Evolutionary conservation across 2,797 vertebrate genomes (phyloP), one percentile per base, ranked within the genome.

Genomic region (Intellagama lesueurii): DNA sequence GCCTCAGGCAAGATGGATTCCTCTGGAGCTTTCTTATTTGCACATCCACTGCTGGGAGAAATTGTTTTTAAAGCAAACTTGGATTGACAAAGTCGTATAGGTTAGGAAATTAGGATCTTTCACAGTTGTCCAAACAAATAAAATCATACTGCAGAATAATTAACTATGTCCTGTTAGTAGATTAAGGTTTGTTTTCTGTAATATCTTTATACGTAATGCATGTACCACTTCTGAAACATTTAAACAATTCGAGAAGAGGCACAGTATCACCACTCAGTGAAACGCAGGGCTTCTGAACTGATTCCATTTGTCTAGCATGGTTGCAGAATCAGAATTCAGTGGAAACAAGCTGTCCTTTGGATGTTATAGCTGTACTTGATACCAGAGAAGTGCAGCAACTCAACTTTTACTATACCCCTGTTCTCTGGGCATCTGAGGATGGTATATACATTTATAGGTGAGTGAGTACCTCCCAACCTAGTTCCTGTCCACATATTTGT

Each of bases 21-120:
- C 77, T 35, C 14, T 70, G 66, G 77, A 52, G 14, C n/a, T 80
- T 80, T 56, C 47, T 79, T 80, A 80, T 80, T 80, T 87, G 76
- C 64, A 80, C 86, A 86, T 86, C n/a, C 66, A 70, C 47, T 70
- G 79, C 52, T 56, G 66, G 66, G 44, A 80, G n/a, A 87, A 81
- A 30, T 68, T 28, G n/a, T n/a, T 40, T 87, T 87, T 68, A n/a
- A 81, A 81, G 47, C 8, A 87, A 81, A 26, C 35, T 72, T 17
- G n/a, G 47, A 35, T 81, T 79, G 40, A 49, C 22, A 70, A 30
- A 87, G 22, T 69, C 35, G 52, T 19, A 28, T 28, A 0, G 24
- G 35, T 80, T 52, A 44, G 6, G 22, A 79, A 68, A 32, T 77
- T 77, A 60, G 52, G 22, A 85, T 47, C 24, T 87, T 70, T 69